Conservation (phyloP, 2,797 vertebrate species). For the Lutjanus campechanus region DNA sequence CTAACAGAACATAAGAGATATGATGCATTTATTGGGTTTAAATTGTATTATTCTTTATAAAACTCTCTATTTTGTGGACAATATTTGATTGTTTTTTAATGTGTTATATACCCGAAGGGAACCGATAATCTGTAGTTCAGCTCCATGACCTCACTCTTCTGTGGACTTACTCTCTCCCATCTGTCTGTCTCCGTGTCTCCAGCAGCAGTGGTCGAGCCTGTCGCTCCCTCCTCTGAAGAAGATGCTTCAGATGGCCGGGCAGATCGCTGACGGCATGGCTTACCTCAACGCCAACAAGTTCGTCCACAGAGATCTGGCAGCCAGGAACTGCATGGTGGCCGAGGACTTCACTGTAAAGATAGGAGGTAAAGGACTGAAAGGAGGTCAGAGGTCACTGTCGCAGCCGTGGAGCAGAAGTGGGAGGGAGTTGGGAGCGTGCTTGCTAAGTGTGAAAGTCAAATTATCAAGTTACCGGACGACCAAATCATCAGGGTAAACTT, state of each 20-base stretch:
- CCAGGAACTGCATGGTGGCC: slow-evolving; percentile 98
- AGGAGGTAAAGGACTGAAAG: slow-evolving; percentile 87
- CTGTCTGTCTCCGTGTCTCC: slow-evolving; percentile 8
- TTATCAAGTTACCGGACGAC: background rate
- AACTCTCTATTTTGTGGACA: too few species aligned
- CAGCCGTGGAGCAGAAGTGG: background rate
- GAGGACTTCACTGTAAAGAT: slow-evolving; percentile 99
- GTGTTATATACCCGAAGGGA: background rate
- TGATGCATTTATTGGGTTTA: too few species aligned
- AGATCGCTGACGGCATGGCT: slow-evolving; percentile 98
- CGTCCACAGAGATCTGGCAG: slow-evolving; percentile 97
- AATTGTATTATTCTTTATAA: too few species aligned
- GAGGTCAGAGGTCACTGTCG: slow-evolving; percentile 1
- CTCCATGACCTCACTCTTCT: background rate
- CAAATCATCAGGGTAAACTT: background rate
- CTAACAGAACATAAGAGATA: too few species aligned
- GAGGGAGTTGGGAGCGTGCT: background rate
- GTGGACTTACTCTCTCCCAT: slow-evolving; percentile 1
- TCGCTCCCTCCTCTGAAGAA: slow-evolving; percentile 94
- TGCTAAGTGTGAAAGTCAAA: background rate
- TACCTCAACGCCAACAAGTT: slow-evolving; percentile 99
- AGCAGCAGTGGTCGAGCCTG: slow-evolving; percentile 89
- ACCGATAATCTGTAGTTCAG: background rate
- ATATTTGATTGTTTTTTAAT: too few species aligned
- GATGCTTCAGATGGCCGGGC: slow-evolving; percentile 99